A percentile compares a stretch with the other conserved stretches of the same genome.
These are phyloP conservation scores for Thyatira batis DNA, from an alignment of 2,888 invertebrate genomes.

Conservation along the genomic window DNA sequence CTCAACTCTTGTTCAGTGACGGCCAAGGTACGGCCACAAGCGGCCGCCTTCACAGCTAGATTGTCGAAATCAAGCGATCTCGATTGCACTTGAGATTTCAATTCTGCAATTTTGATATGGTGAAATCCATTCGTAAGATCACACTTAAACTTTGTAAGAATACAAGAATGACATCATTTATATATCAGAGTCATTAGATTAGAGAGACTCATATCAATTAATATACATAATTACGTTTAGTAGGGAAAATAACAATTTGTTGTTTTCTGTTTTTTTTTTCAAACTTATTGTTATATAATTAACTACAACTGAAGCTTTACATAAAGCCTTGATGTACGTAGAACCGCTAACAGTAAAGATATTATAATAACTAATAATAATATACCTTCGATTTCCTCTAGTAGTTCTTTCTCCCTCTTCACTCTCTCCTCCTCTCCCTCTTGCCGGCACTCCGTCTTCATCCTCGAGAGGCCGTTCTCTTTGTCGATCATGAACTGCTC, in stretches of 20 bases:
- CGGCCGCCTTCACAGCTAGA: conserved; percentile 59
- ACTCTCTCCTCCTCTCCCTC: conserved; percentile 76
- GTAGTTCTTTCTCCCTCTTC: conserved; percentile 70
- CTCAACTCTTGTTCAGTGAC: conserved; percentile 75
- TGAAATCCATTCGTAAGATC: conserved; percentile 18
- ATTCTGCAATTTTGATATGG: conserved; percentile 46
- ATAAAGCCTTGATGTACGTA: too few species aligned
- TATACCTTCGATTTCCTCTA: conserved; percentile 72
- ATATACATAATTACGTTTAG: too few species aligned
- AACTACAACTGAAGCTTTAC: too few species aligned
- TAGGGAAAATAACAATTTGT: too few species aligned
- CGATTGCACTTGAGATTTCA: conserved; percentile 63
- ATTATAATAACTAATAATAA: background rate
- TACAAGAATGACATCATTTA: background rate
- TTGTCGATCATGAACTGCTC: conserved; percentile 84
- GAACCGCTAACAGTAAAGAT: too few species aligned
- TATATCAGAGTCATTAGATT: too few species aligned
- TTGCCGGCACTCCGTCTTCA: conserved; percentile 83
- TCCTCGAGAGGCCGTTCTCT: conserved; percentile 81
- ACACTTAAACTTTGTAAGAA: background rate
- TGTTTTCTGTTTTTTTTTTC: too few species aligned
- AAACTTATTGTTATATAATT: too few species aligned
- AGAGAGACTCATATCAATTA: too few species aligned
- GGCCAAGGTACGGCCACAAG: conserved; percentile 67
- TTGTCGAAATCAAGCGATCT: conserved; percentile 61